phyloP scores from a whole-genome alignment of 1,140 invertebrate species.

The Drosophila fuyamai region DNA sequence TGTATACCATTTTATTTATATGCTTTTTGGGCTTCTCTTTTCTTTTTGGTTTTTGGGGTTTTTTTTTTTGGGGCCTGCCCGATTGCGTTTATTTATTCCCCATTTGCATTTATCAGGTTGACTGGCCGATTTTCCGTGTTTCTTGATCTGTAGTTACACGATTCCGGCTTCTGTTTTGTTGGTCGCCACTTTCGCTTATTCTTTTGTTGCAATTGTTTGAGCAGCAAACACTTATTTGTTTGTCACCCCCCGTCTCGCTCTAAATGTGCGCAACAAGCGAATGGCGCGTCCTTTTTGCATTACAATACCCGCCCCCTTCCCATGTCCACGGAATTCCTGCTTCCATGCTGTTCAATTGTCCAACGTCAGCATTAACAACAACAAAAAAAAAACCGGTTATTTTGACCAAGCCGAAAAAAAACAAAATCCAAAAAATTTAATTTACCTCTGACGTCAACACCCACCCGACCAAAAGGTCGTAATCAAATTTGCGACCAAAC shows the following conservation, averaged over 20 bases:
- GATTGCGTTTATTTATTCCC: constrained; percentile 33
- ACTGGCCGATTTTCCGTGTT: constrained; percentile 28
- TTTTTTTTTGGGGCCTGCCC: constrained; percentile 54
- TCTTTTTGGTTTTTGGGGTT: constrained; percentile 4
- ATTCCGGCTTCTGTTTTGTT: constrained; percentile 22
- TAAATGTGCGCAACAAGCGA: constrained; percentile 46
- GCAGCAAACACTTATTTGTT: constrained; percentile 41
- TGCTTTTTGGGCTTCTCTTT: constrained; percentile 54
- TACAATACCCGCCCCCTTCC: constrained; percentile 10
- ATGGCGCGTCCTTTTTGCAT: constrained; percentile 32
- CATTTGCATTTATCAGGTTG: constrained; percentile 42
- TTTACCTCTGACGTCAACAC: constrained; percentile 76
- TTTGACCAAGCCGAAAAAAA: constrained; percentile 60
- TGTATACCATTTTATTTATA: constrained; percentile 77
- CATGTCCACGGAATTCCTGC: constrained; percentile 7
- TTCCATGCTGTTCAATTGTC: constrained; percentile 38
- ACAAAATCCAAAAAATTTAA: constrained; percentile 37
- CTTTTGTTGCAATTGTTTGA: constrained; percentile 20
- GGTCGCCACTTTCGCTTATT: constrained; percentile 42
- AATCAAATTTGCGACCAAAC: constrained; percentile 19
- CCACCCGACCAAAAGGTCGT: constrained; percentile 46
- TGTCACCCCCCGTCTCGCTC: constrained; percentile 19
- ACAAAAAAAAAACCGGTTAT: constrained; percentile 67
- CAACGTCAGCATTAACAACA: constrained; percentile 56
- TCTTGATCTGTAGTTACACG: constrained; percentile 40